phyloP scores from a whole-genome alignment of 2,113 vertebrate species.

The Varanus komodoensis region DNA sequence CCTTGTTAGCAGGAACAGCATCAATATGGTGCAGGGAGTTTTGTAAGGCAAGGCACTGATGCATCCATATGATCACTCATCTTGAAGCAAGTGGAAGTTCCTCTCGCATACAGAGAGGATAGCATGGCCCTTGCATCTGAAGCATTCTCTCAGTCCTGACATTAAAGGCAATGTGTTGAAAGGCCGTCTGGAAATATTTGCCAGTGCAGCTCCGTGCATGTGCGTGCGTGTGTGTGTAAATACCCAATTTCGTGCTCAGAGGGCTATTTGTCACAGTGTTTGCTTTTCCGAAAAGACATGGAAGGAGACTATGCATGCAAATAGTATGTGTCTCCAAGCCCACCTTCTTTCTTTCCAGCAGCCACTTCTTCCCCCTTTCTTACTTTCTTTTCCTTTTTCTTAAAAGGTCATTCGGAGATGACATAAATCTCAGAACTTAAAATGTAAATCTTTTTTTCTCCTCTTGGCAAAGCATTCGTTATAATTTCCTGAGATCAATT shows the following conservation, averaged over 20 bases:
- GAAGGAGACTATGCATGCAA: background rate
- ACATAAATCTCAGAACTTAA: background rate
- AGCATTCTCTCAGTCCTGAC: slow-evolving; percentile 24
- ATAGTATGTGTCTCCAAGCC: background rate
- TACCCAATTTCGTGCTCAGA: slow-evolving; percentile 12
- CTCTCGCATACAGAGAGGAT: slow-evolving; percentile 11
- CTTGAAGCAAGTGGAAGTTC: slow-evolving; percentile 12
- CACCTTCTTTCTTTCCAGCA: background rate
- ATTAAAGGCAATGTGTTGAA: slow-evolving; percentile 31
- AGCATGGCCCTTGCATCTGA: background rate
- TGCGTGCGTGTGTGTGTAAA: background rate
- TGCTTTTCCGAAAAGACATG: background rate
- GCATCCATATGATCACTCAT: background rate
- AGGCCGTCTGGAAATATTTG: slow-evolving; percentile 29
- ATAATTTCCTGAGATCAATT: slow-evolving; percentile 1
- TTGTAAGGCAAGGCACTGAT: background rate
- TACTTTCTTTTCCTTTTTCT: background rate
- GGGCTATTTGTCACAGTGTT: slow-evolving; percentile 11
- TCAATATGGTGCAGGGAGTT: background rate
- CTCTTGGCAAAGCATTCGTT: background rate
- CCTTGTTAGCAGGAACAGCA: background rate
- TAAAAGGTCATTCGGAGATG: background rate
- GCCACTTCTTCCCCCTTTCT: too few species aligned
- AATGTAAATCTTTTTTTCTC: slow-evolving; percentile 6
- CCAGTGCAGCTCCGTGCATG: background rate